phyloP scores from a whole-genome alignment of 2,113 vertebrate species.

The Hypocryptadius cinnamomeus region DNA sequence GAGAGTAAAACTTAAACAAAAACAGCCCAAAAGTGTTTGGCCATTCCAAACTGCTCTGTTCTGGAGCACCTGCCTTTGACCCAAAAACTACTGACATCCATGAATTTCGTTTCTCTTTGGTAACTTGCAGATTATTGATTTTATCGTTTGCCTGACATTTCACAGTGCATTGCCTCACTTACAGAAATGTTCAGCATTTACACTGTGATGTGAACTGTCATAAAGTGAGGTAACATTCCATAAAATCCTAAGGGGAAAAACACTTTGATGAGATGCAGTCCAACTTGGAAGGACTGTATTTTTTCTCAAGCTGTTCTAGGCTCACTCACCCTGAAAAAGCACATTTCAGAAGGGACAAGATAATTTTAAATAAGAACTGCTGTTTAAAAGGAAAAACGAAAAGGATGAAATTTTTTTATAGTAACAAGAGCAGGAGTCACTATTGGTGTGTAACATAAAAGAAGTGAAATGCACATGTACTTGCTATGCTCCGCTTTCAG shows the following conservation, averaged over 20 bases:
- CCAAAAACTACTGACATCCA: conserved; percentile 30
- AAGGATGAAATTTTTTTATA: background rate
- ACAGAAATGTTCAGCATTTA: conserved; percentile 52
- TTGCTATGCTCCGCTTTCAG: background rate
- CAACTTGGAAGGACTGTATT: conserved; percentile 36
- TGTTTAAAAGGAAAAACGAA: background rate
- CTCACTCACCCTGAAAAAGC: conserved; percentile 43
- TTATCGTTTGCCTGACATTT: conserved; percentile 63
- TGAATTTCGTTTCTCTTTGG: conserved; percentile 44
- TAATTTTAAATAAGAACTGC: background rate
- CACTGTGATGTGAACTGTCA: conserved; percentile 51
- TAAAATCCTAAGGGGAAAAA: conserved; percentile 64
- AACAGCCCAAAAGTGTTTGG: background rate
- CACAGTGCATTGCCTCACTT: conserved; percentile 57
- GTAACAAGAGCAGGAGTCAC: background rate
- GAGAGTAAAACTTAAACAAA: background rate
- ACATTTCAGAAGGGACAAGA: conserved; percentile 19
- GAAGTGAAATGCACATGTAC: background rate
- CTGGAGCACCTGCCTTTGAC: conserved; percentile 16
- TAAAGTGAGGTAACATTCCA: conserved; percentile 66
- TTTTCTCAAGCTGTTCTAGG: conserved; percentile 25
- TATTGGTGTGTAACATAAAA: background rate
- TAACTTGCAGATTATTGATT: conserved; percentile 66
- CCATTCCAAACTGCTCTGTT: background rate
- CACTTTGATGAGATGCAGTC: conserved; percentile 41